Percentiles rank a stretch among this genome's conserved stretches.
These are phyloP conservation scores for Scophthalmus maximus DNA, from an alignment of 2,113 vertebrate genomes.

Conservation along the genomic window DNA sequence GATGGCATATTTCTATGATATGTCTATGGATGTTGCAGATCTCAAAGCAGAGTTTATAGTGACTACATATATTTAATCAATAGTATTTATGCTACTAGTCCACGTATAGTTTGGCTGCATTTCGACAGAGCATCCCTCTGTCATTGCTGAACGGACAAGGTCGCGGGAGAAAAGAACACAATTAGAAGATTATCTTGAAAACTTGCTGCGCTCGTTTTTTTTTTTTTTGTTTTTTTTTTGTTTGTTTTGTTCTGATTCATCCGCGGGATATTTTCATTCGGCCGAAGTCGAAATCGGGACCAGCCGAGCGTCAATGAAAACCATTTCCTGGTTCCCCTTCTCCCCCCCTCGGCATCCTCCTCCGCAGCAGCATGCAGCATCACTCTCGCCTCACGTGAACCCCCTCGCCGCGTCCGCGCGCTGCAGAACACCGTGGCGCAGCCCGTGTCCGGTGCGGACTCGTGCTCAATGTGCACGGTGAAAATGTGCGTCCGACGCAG, in stretches of 20 bases:
- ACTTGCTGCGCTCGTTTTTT: constrained; percentile 47
- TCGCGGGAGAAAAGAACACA: neutral
- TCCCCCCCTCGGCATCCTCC: constrained; percentile 23
- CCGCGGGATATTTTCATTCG: constrained; percentile 16
- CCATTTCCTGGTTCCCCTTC: constrained; percentile 43
- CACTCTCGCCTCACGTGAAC: constrained; percentile 62
- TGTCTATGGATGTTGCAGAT: neutral
- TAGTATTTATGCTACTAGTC: neutral
- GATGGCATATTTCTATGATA: neutral
- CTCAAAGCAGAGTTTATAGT: neutral
- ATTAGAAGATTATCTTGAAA: too few species aligned
- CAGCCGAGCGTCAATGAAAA: constrained; percentile 37
- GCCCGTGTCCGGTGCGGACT: too few species aligned
- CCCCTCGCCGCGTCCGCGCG: constrained; percentile 37
- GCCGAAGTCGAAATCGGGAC: constrained; percentile 37
- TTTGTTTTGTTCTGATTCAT: neutral
- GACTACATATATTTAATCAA: too few species aligned
- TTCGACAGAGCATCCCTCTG: constrained; percentile 30
- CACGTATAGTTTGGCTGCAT: constrained; percentile 36
- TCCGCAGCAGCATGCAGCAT: constrained; percentile 14
- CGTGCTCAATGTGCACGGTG: neutral
- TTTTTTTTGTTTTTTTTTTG: neutral
- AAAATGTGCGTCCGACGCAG: neutral
- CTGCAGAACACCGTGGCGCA: too few species aligned
- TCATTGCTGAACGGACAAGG: constrained; percentile 5